Conservation (phyloP, 2,888 invertebrate genomes). For the Malthinus flaveolus region DNA sequence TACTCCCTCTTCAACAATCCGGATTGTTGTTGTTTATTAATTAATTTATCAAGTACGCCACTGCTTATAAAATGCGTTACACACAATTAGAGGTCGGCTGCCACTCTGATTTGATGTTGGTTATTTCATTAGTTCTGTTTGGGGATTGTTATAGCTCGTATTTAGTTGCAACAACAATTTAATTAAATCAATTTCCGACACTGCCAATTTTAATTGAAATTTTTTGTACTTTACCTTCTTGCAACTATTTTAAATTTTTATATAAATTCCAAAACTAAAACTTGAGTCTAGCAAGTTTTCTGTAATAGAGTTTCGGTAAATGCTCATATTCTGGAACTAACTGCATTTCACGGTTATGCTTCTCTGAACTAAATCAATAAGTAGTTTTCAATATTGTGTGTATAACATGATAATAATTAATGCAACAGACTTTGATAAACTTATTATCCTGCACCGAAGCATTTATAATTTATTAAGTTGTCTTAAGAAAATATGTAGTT, state of each 20-base stretch:
- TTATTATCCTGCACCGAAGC: conserved; percentile 4
- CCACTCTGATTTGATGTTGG: conserved; percentile 38
- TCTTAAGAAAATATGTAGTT: neutral
- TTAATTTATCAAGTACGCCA: conserved; percentile 13
- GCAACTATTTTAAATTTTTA: too few species aligned
- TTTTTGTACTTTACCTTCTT: neutral
- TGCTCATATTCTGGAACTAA: conserved; percentile 37
- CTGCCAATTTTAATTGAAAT: conserved; percentile 11
- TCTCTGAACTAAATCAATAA: conserved; percentile 46
- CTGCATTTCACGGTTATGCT: conserved; percentile 39
- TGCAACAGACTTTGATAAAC: conserved; percentile 37
- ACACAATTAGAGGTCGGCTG: conserved; percentile 35
- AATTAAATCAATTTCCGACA: conserved; percentile 35
- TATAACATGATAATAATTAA: conserved; percentile 36
- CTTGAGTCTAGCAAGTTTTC: conserved; percentile 12
- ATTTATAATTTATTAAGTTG: neutral
- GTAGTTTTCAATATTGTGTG: conserved; percentile 43
- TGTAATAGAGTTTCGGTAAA: conserved; percentile 19
- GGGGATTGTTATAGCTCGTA: conserved; percentile 37
- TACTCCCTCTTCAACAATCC: too few species aligned
- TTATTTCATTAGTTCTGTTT: conserved; percentile 38
- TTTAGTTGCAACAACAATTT: conserved; percentile 37
- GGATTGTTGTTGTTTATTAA: neutral
- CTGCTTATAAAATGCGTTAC: conserved; percentile 28
- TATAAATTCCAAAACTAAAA: conserved; percentile 2